phyloP scores from a whole-genome alignment of 2,888 invertebrate genomes.

The Hecatera dysodea region DNA sequence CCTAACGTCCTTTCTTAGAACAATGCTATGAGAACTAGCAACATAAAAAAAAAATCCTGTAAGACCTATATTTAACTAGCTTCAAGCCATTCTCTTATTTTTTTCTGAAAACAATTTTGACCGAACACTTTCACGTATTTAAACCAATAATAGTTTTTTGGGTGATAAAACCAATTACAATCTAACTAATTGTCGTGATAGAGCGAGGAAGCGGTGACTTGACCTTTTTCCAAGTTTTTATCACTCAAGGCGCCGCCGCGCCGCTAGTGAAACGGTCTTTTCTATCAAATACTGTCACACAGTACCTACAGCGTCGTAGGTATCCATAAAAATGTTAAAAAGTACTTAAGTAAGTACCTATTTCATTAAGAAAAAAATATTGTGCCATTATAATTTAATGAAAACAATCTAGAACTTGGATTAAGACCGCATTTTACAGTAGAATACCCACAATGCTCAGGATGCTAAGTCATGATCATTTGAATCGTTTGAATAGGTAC shows the following conservation, averaged over 20 bases:
- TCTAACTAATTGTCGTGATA: constrained; percentile 72
- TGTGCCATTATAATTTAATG: constrained; percentile 30
- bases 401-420: constrained; percentile 27
- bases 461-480: constrained; percentile 40
- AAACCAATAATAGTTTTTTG: constrained; percentile 61
- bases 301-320: constrained; percentile 6
- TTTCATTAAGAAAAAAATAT: background rate
- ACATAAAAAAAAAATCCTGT: background rate
- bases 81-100: constrained; percentile 43
- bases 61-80: constrained; percentile 1
- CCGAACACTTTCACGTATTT: constrained; percentile 58
- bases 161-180: constrained; percentile 66
- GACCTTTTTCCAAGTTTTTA: constrained; percentile 79
- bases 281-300: constrained; percentile 60
- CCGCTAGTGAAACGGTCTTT: constrained; percentile 60
- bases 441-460: constrained; percentile 33
- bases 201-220: constrained; percentile 77
- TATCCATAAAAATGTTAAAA: constrained; percentile 1
- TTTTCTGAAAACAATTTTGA: constrained; percentile 30
- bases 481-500: constrained; percentile 16
- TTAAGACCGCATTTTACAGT: constrained; percentile 36
- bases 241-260: constrained; percentile 72
- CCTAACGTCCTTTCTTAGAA: background rate
- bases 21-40: background rate
- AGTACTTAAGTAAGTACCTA: background rate